Evolutionary conservation across 2,113 vertebrate species (phyloP), one percentile per base, ranked within the genome.

Genomic region (Paralichthys olivaceus): DNA sequence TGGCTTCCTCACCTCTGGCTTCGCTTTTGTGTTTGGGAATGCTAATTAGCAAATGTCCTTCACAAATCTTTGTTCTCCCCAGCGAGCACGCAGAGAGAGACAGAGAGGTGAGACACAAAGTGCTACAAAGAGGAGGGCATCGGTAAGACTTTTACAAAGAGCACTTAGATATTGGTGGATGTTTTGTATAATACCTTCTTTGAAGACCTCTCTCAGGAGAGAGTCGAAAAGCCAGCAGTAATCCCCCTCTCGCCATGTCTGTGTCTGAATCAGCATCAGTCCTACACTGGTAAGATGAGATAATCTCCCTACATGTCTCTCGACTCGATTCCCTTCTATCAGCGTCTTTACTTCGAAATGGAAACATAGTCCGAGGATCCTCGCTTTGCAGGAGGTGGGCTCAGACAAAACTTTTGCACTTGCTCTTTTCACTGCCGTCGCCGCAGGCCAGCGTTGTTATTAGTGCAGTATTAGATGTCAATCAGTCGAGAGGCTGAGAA

Each of bases 101-200:
- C 71, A 6, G 17, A n/a, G 37, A 77, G 83, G 76, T 77, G 85
- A 84, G 79, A 58, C 61, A 77, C 78, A 86, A 86, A 84, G 55
- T n/a, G 68, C 77, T 87, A 84, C 80, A 89, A 89, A 81, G 76
- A 75, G 76, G 80, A 85, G 84, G 82, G 75, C 85, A 81, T 55
- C 62, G 66, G 54, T 89, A 87, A 90, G 87, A 87, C 88, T 84
- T 81, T 87, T 82, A 91, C 85, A 91, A 90, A 92, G 87, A 87
- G 69, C 76, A 72, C 79, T 89, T 83, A 83, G 83, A 90, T 87
- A 86, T 90, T 77, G 79, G 60, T 73, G 85, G 77, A 80, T 91
- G 88, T 91, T 89, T 91, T 82, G 85, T 80, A 74, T 90, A 88
- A 91, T 79, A 68, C 85, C 67, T 26, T 81, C 79, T 91, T 92